These are phyloP conservation scores for Calyptomena viridis DNA, from an alignment of 2,113 vertebrate species.

Conservation along the genomic window DNA sequence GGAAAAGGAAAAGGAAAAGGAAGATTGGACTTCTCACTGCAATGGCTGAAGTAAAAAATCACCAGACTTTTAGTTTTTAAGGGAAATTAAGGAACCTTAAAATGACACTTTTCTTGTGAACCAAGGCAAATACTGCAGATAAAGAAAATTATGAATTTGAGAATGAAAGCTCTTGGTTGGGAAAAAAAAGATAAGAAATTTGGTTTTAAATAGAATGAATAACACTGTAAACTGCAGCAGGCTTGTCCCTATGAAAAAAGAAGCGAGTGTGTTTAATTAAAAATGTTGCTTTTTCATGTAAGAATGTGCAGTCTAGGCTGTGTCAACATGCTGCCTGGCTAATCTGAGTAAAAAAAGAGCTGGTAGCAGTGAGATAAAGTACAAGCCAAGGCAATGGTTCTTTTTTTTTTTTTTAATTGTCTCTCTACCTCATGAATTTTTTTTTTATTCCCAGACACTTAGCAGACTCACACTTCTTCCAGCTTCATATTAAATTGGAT, in stretches of 20 bases:
- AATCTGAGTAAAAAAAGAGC: background rate
- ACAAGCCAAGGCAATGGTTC: background rate
- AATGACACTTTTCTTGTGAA: background rate
- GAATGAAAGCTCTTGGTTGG: background rate
- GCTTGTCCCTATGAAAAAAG: background rate
- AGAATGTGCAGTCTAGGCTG: background rate
- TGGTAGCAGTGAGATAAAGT: slow-evolving; percentile 23
- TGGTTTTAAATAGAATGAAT: background rate
- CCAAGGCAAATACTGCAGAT: background rate
- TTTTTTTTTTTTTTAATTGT: background rate
- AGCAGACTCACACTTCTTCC: background rate
- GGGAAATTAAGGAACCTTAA: background rate
- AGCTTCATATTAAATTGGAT: background rate
- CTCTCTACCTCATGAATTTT: background rate
- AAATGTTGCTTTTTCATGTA: slow-evolving; percentile 25
- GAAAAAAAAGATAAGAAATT: background rate
- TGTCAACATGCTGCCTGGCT: background rate
- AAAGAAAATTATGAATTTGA: background rate
- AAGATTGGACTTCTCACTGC: background rate
- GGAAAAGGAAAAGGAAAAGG: background rate
- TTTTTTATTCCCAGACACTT: background rate
- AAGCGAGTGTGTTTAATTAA: background rate
- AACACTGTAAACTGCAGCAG: background rate
- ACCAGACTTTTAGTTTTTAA: background rate
- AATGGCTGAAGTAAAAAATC: background rate